Percentiles rank a stretch among this genome's conserved stretches.
Conservation (phyloP, 2,888 invertebrate genomes). For the Ecdyonurus torrentis region DNA sequence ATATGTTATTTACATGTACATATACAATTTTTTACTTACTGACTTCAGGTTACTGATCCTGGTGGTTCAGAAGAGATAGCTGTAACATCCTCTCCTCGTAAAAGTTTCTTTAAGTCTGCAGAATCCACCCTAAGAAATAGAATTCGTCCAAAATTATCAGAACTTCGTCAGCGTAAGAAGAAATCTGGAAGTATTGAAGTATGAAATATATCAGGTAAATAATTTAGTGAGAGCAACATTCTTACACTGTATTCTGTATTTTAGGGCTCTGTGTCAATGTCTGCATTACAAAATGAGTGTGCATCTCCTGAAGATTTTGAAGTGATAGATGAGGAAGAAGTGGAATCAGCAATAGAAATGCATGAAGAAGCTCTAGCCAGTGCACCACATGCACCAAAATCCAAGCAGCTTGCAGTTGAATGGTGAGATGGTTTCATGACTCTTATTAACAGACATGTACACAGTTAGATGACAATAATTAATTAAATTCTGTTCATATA, state of each 20-base stretch:
- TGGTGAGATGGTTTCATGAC: background rate
- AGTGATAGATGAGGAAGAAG: constrained; percentile 5
- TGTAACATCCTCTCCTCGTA: background rate
- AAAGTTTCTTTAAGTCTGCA: background rate
- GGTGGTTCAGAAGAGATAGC: background rate
- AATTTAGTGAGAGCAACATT: no score
- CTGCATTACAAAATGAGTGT: constrained; percentile 5
- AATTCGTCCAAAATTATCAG: background rate
- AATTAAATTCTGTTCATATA: no score
- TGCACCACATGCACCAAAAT: no score
- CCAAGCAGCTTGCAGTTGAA: background rate
- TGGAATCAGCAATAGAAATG: constrained; percentile 28
- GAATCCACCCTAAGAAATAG: background rate
- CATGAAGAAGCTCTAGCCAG: constrained; percentile 26
- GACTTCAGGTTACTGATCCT: background rate
- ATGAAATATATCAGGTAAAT: background rate
- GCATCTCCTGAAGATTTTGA: constrained; percentile 7
- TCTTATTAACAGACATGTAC: no score
- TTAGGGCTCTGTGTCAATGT: background rate
- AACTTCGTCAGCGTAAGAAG: background rate
- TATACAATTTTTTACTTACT: no score
- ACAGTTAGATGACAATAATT: no score
- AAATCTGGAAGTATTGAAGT: background rate
- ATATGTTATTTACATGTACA: no score
- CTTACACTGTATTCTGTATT: background rate